These are phyloP conservation scores for Bedellia somnulentella DNA, from an alignment of 2,888 invertebrate species.

Conservation along the genomic window DNA sequence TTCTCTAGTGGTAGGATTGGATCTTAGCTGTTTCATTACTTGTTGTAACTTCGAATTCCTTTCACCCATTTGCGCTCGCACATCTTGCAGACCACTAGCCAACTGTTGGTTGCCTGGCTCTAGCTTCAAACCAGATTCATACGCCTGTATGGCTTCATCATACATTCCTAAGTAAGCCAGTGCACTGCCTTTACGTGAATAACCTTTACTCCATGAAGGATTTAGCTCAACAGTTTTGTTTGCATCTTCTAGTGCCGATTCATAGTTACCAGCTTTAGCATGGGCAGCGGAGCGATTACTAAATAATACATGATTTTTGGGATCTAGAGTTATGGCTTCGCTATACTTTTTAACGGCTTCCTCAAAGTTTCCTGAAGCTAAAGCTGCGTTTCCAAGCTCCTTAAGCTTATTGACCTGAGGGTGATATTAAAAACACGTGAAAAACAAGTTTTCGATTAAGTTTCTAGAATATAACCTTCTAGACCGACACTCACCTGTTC, in stretches of 20 bases:
- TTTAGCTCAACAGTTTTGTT: conserved; percentile 79
- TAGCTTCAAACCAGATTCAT: conserved; percentile 67
- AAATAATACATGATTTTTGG: conserved; percentile 82
- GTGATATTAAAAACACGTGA: conserved; percentile 10
- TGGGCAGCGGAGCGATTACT: conserved; percentile 92
- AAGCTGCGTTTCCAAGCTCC: conserved; percentile 83
- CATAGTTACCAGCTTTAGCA: conserved; percentile 76
- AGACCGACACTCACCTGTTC: conserved; percentile 34
- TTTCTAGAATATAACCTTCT: conserved; percentile 31
- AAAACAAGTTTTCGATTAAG: conserved; percentile 8
- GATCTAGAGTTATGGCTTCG: conserved; percentile 78
- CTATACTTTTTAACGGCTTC: conserved; percentile 81
- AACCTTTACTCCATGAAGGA: conserved; percentile 85
- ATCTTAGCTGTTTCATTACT: conserved; percentile 62
- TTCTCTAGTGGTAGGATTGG: conserved; percentile 69
- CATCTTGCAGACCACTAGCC: conserved; percentile 67
- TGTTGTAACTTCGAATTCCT: conserved; percentile 19
- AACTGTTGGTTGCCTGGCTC: conserved; percentile 76
- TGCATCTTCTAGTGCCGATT: conserved; percentile 80
- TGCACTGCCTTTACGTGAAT: conserved; percentile 87
- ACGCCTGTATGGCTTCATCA: conserved; percentile 77
- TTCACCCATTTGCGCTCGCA: conserved; percentile 33
- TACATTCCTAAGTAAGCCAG: conserved; percentile 73
- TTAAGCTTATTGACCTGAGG: conserved; percentile 79
- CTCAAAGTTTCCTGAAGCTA: conserved; percentile 74